Conservation (phyloP, 2,888 invertebrate species). For the Sphinx pinastri region DNA sequence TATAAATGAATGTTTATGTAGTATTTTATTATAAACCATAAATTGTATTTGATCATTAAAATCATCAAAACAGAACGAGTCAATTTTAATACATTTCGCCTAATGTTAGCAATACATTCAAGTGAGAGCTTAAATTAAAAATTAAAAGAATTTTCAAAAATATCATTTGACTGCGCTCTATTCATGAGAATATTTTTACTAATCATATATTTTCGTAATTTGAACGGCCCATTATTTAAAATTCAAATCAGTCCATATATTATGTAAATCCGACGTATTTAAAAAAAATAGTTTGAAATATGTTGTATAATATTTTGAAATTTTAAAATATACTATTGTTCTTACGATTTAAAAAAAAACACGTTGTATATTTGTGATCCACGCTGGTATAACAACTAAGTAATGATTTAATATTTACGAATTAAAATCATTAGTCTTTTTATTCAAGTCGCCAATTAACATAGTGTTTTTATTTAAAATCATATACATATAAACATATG, state of each 20-base stretch:
- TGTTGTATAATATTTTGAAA: not conserved
- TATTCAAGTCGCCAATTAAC: not conserved
- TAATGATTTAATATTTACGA: not conserved
- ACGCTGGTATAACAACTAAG: not conserved
- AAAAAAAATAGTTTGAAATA: not conserved
- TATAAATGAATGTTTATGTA: not conserved
- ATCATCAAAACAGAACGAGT: constrained; percentile 4
- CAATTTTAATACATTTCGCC: constrained; percentile 24
- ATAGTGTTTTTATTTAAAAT: not conserved
- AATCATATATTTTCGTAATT: constrained; percentile 1
- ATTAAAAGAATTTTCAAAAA: not conserved
- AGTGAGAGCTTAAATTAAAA: constrained; percentile 21
- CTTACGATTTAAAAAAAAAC: not conserved
- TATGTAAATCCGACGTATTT: not conserved
- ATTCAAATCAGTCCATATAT: not conserved
- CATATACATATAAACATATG: not conserved
- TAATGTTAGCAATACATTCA: constrained; percentile 22
- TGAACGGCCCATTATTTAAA: not conserved
- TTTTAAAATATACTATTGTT: not conserved
- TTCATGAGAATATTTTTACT: constrained; percentile 16
- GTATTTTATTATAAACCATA: not conserved
- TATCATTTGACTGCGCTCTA: not conserved
- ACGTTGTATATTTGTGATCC: no score
- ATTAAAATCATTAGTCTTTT: not conserved
- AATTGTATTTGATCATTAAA: not conserved